These are phyloP conservation scores for Drymodes brunneopygia DNA, from an alignment of 2,113 vertebrate genomes.

Conservation along the genomic window DNA sequence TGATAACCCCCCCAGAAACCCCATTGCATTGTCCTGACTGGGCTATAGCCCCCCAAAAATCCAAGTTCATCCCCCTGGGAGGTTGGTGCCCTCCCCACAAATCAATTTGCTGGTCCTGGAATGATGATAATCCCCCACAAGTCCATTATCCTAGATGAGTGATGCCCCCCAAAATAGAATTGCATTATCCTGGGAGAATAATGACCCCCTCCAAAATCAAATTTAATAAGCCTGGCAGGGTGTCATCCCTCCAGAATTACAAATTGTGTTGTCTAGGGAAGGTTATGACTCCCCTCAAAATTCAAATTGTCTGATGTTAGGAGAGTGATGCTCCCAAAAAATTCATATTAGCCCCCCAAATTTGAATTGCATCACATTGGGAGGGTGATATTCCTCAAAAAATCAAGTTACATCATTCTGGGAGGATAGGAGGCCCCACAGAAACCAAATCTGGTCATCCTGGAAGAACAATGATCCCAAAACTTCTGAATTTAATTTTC, in stretches of 20 bases:
- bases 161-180: fast-evolving
- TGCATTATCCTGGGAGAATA: background rate
- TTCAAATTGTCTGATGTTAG: background rate
- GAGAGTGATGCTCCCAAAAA: background rate
- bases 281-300: background rate
- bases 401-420: background rate
- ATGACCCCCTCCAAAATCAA: fast-evolving
- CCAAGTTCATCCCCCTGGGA: fast-evolving
- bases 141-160: background rate
- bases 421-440: too few species aligned
- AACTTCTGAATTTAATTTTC: fast-evolving
- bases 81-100: background rate
- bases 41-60: background rate
- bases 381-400: background rate
- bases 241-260: background rate
- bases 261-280: too few species aligned
- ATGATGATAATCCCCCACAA: fast-evolving
- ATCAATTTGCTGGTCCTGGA: background rate
- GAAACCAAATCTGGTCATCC: background rate
- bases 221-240: background rate
- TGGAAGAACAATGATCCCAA: fast-evolving
- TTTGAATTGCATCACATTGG: background rate
- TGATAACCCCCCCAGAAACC: fast-evolving
- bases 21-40: background rate
- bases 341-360: background rate